Base-by-base conservation (phyloP, 2,888 invertebrate species). In the Malachius bipustulatus region DNA sequence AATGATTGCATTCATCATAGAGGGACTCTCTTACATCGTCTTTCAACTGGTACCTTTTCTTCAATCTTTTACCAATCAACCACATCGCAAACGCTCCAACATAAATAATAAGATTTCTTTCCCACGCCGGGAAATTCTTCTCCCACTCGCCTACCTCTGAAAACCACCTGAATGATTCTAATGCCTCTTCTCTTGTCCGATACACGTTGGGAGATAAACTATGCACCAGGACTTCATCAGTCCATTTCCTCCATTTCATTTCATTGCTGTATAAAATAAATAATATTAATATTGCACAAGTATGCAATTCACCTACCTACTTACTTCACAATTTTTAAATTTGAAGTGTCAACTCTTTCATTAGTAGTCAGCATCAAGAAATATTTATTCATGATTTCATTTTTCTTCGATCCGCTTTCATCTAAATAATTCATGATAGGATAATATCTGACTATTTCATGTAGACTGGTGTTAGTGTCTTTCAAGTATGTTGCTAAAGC, bases 151-250 rank as follows among this genome's bases (percentile, higher is more conserved):
- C 97, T 6, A 81, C 83, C 48, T 84, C 69, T 3, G 91, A 87
- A 63, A 97, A 97, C 83, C 93, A 91, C 45, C 78, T 75, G 62
- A 98, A 97, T 0, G 97, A 85, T 57, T 90, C 81, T 13, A 90
- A 60, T 0, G 97, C 76, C 65, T 98, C 97, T 1, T 66, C 63
- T 1, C 73, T 62, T 0, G 87, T 87, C 38, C 94, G 75, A 57
- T 98, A 98, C 16, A 96, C 91, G 62, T 98, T 98, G 0, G 98
- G 98, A 0, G 97, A 96, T 19, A 98, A 67, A 1, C 81, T 77
- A 57, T 96, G 97, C 0, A 98, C 93, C 2, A 96, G 69, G 26
- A 81, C 77, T 32, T 76, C 72, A 59, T 98, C 98, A 0, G 83
- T 84, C 98, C 98, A 98, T 54, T 80, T 75, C 31, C 98, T 72